Evolutionary conservation across 2,888 invertebrate genomes (phyloP).

Genomic region (Bugulina stolonifera): DNA sequence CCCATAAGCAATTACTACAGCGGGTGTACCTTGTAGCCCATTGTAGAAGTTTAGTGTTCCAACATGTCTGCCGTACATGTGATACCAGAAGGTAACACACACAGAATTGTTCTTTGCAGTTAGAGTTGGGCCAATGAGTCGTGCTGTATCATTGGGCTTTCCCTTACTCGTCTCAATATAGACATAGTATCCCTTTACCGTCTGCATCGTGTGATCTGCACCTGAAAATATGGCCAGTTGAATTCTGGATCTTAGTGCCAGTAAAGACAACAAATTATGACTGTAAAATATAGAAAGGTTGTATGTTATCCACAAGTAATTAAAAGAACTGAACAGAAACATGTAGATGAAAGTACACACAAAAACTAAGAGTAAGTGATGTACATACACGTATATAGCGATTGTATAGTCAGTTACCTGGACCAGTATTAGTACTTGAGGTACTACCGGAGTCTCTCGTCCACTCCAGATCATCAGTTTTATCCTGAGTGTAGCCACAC

Average conservation of each 20-base stretch:
- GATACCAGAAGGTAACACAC: constrained; percentile 41
- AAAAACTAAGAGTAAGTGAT: too few species aligned
- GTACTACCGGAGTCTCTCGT: constrained; percentile 35
- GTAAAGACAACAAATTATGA: too few species aligned
- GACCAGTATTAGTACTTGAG: constrained; percentile 36
- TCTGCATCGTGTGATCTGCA: constrained; percentile 15
- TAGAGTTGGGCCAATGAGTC: constrained; percentile 34
- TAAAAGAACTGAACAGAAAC: too few species aligned
- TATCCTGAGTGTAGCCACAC: constrained; percentile 39
- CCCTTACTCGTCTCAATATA: background rate
- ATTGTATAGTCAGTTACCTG: constrained; percentile 28
- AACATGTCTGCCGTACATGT: constrained; percentile 39
- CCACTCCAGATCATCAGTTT: constrained; percentile 38
- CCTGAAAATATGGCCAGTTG: too few species aligned
- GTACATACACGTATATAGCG: too few species aligned
- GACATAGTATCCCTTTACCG: background rate
- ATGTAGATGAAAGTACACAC: too few species aligned
- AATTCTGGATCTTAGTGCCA: too few species aligned
- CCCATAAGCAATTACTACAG: too few species aligned
- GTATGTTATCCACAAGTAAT: too few species aligned
- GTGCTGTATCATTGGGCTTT: constrained; percentile 32
- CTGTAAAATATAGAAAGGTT: too few species aligned
- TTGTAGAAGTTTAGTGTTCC: constrained; percentile 40
- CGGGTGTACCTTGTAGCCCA: constrained; percentile 1
- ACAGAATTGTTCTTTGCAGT: constrained; percentile 32